These are phyloP conservation scores for Henricia sp. DNA, from an alignment of 53 echinoderm and acorn worm genomes.

Conservation along the genomic window DNA sequence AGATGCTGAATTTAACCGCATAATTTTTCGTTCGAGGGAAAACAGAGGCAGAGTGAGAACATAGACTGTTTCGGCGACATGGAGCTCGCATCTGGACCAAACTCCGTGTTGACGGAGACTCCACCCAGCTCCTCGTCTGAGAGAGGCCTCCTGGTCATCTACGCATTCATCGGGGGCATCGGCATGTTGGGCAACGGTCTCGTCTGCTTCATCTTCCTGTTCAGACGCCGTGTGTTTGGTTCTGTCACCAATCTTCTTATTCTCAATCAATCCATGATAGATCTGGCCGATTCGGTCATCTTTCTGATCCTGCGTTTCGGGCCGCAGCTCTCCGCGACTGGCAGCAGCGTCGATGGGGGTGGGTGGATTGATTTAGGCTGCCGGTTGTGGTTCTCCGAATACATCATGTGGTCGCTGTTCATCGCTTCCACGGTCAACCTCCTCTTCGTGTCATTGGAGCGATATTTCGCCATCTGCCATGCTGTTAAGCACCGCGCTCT, in stretches of 20 bases:
- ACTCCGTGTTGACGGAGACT: too few relatives aligned
- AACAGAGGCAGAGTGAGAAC: too few relatives aligned
- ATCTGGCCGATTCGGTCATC: slow-evolving; percentile 76
- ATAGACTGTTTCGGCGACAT: too few relatives aligned
- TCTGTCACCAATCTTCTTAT: slow-evolving; percentile 85
- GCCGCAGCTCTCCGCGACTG: slow-evolving; percentile 8
- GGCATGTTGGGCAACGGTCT: slow-evolving; percentile 82
- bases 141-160: slow-evolving; percentile 55
- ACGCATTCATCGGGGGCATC: slow-evolving; percentile 78
- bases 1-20: too few relatives aligned
- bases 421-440: slow-evolving; percentile 88
- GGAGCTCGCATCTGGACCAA: too few relatives aligned
- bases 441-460: slow-evolving; percentile 76
- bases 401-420: slow-evolving; percentile 87
- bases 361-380: slow-evolving; percentile 74
- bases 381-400: slow-evolving; percentile 88
- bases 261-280: slow-evolving; percentile 83
- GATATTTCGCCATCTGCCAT: slow-evolving; percentile 83
- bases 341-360: slow-evolving; percentile 13
- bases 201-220: slow-evolving; percentile 75
- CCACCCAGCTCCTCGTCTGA: slow-evolving; percentile 14
- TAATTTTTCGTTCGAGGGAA: too few relatives aligned
- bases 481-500: slow-evolving; percentile 78
- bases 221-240: slow-evolving; percentile 66
- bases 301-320: slow-evolving; percentile 76